Percentiles rank a stretch among this genome's conserved stretches.
Evolutionary conservation across 2,113 vertebrate species (phyloP).

Genomic region (Sphaerodactylus townsendi): DNA sequence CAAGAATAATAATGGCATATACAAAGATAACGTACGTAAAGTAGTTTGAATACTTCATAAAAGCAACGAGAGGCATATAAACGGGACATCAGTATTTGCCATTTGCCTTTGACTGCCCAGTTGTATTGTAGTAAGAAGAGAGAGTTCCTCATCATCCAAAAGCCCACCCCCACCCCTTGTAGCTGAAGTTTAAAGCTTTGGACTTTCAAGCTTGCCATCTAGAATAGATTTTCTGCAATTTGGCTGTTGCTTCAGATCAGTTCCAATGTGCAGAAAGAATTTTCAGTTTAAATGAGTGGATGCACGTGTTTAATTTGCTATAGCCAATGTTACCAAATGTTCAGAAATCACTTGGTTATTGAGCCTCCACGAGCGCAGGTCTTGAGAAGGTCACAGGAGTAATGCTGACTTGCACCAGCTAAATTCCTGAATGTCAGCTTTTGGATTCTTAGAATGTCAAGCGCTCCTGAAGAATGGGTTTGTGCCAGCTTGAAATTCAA

Average conservation of each 20-base stretch:
- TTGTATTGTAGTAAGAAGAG: neutral
- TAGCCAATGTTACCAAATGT: neutral
- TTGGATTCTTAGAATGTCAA: neutral
- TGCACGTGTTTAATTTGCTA: neutral
- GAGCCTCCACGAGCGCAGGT: no score
- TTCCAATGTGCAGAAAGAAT: no score
- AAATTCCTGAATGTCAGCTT: neutral
- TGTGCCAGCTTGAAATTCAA: constrained; percentile 30
- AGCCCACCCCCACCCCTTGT: neutral
- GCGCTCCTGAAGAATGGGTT: constrained; percentile 2
- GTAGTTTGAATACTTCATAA: neutral
- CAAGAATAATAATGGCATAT: no score
- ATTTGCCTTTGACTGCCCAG: neutral
- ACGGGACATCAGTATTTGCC: neutral
- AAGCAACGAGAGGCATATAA: neutral
- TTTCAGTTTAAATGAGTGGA: neutral
- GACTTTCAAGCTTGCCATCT: neutral
- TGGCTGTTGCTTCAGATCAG: neutral
- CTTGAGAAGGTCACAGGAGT: neutral
- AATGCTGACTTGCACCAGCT: neutral
- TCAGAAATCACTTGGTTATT: neutral
- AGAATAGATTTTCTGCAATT: neutral
- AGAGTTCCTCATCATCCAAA: no score
- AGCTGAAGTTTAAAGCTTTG: neutral
- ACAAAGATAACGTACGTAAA: no score